Evolutionary conservation across 2,113 vertebrate species (phyloP), one percentile per base, ranked within the genome.

Genomic region (Alethe castanea): DNA sequence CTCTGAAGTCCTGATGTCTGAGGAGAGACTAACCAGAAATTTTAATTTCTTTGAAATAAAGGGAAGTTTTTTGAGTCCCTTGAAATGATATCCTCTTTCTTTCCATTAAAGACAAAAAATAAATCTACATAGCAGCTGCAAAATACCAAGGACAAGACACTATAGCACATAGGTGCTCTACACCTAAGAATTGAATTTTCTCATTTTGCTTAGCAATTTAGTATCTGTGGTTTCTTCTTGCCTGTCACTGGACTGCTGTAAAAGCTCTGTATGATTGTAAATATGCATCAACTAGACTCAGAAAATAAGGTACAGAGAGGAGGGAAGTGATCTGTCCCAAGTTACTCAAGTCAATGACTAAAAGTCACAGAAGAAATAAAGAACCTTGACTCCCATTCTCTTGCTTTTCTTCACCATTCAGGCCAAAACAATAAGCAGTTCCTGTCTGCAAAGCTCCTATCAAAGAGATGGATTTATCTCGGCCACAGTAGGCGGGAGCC

Each of bases 111-210:
- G 25, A 35, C 5, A 53, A 70, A 72, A 25, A 22, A 45, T 18
- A 57, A 73, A 14, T 5, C 9, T 40, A 17, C 13, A 4, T 12
- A 88, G 53, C 15, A 85, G 38, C 11, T 65, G 9, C 31, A 10
- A 64, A 73, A 82, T 31, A 56, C 28, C 17, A 83, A 53, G 31
- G 38, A 19, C 19, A 59, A 40, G 19, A 60, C 13, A 22, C 12
- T 1, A 1, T 40, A 11, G 50, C 7, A 33, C 2, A 1, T 5
- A 48, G 9, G 10, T 57, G 9, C 11, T 80, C 14, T 74, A 35
- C 14, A 50, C 13, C 9, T 47, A 54, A 83, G 2, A 47, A 73
- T 24, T 80, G 3, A 26, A 19, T 42, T 61, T 73, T 88, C 19
- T 70, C 5, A 42, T 53, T 88, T 86, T 52, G 13, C 25, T 78